Base-by-base conservation (phyloP, 2,888 invertebrate genomes). In the Phlogophora meticulosa region DNA sequence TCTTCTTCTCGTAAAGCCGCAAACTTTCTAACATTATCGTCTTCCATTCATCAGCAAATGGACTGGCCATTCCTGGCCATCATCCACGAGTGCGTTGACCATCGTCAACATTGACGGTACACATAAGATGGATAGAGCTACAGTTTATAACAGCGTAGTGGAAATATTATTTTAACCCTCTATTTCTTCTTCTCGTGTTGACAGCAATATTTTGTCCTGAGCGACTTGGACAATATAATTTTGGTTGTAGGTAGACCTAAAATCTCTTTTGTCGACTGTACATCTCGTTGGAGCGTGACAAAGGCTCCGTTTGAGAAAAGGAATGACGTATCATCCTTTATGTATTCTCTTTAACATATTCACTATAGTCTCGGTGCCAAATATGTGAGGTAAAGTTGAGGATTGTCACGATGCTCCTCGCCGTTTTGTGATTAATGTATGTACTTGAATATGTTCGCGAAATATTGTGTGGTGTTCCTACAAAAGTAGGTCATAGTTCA, bases 261-360 rank as follows among this genome's bases (percentile, higher is more conserved):
- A 22, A 43, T 5, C 17, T 22, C 0, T 53, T 67, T 68, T 22
- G 20, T 38, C 20, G 28, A 45, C 20, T 43, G 7, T 53, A 61
- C 24, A 46, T 56, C 4, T 55, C 13, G 0, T 22, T 36, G 34
- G 20, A 7, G 10, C 59, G 28, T 75, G 28, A 73, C 53, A 58
- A 36, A 55, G 28, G 36, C 20, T 53, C 7, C 15, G 42, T 45
- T 57, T 57, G n/a, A 52, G 56, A 60, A 59, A 60, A 10, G 10
- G 11, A 24, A 32, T 43, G 57, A 55, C 24, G 53, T 45, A 58
- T 67, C 22, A 58, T 62, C 17, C 48, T 75, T 62, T 75, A 51
- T 55, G 59, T 49, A 28, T 56, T 60, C 43, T 56, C 52, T 55
- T 52, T 43, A 53, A 17, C 22, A 46, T 76, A 78, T 64, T 43